These are phyloP conservation scores for Diachasma alloeum DNA, from an alignment of 1,140 invertebrate genomes.

Conservation along the genomic window DNA sequence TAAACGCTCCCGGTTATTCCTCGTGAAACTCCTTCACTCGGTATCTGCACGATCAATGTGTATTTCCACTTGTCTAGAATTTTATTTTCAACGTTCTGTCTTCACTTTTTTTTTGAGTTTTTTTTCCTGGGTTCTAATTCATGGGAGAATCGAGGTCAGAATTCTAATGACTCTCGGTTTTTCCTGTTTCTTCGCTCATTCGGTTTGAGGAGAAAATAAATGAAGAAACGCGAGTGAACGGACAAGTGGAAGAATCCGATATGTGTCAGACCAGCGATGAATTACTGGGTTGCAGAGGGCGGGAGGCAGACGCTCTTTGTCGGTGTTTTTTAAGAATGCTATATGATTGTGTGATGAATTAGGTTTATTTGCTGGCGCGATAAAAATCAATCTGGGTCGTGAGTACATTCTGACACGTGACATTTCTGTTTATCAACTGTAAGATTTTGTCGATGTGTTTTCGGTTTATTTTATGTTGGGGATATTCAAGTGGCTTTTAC, in stretches of 20 bases:
- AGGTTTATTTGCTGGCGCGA: background rate
- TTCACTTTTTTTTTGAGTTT: background rate
- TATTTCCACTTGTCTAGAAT: background rate
- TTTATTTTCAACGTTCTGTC: background rate
- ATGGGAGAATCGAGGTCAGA: background rate
- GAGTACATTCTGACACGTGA: background rate
- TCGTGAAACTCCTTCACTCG: background rate
- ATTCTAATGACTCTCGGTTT: background rate
- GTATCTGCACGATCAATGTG: background rate
- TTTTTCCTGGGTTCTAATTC: background rate
- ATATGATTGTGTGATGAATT: background rate
- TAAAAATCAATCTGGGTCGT: background rate
- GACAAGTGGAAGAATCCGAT: background rate
- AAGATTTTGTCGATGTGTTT: background rate
- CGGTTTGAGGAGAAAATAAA: background rate
- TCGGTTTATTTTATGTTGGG: background rate
- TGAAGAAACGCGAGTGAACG: background rate
- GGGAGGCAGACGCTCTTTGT: background rate
- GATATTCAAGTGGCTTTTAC: too few species aligned
- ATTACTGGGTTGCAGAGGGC: background rate
- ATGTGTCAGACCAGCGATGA: background rate
- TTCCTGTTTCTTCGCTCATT: background rate
- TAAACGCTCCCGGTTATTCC: background rate
- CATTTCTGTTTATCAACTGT: background rate
- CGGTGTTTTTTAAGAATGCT: background rate